Evolutionary conservation across 2,888 invertebrate genomes (phyloP).

Genomic region (Morpho deidamia): DNA sequence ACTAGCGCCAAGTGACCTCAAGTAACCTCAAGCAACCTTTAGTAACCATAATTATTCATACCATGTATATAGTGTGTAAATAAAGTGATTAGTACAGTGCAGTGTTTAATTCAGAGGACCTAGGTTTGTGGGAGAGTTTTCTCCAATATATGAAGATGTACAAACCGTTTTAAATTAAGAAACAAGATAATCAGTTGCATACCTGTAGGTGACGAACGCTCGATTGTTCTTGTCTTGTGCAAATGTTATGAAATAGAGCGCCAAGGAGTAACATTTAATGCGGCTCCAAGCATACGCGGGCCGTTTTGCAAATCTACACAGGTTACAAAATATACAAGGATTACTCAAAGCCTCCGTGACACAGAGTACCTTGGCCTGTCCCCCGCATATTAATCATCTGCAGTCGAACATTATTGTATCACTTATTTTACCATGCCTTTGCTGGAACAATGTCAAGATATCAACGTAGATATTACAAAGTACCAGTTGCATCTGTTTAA

Average conservation of each 20-base stretch:
- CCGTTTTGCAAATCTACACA: conserved; percentile 52
- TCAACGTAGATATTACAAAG: no score
- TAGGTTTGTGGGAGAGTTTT: no score
- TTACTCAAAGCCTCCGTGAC: conserved; percentile 44
- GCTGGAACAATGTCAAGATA: no score
- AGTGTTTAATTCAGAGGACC: no score
- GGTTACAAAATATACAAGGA: conserved; percentile 55
- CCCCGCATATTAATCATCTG: conserved; percentile 49
- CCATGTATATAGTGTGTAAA: no score
- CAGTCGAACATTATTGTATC: conserved; percentile 39
- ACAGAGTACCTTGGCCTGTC: conserved; percentile 33
- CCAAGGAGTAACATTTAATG: conserved; percentile 53
- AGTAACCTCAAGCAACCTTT: no score
- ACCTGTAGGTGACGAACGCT: conserved; percentile 45
- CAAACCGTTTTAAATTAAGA: no score
- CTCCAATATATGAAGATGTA: no score
- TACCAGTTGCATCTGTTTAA: no score
- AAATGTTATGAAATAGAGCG: conserved; percentile 69
- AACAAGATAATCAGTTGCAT: neutral
- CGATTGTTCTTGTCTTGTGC: conserved; percentile 54
- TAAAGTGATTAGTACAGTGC: no score
- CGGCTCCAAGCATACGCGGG: conserved; percentile 47
- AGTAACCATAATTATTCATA: no score
- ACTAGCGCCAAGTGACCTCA: no score
- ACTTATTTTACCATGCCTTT: conserved; percentile 49